Evolutionary conservation across 2,797 vertebrate genomes (phyloP).

Genomic region (Catostomus latipinnis): DNA sequence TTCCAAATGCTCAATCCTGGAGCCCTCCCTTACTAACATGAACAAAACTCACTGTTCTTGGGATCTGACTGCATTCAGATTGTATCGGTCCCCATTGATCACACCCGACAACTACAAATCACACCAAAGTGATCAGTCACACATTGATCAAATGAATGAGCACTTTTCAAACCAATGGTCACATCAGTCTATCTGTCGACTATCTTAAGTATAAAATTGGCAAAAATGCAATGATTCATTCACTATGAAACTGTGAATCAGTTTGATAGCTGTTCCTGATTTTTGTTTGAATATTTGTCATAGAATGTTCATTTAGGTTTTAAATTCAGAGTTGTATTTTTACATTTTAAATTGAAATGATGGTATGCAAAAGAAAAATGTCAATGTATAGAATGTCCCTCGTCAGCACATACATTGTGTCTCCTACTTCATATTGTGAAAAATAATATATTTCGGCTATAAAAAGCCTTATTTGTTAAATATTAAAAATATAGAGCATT

Average conservation of each 20-base stretch:
- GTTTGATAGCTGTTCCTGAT: not conserved
- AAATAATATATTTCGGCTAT: too few species aligned
- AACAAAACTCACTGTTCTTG: conserved; percentile 24
- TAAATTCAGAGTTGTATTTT: not conserved
- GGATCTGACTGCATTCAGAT: conserved; percentile 65
- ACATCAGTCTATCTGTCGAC: conserved; percentile 12
- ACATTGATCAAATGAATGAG: conserved; percentile 58
- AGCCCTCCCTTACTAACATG: conserved; percentile 33
- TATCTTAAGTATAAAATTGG: not conserved
- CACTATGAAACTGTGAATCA: not conserved
- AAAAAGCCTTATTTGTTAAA: too few species aligned
- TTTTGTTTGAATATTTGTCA: not conserved
- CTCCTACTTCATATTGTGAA: too few species aligned
- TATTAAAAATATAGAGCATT: too few species aligned
- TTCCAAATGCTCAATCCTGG: not conserved
- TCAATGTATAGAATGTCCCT: too few species aligned
- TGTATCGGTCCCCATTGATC: conserved; percentile 15
- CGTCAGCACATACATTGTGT: too few species aligned
- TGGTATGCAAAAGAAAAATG: too few species aligned
- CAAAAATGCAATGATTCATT: not conserved
- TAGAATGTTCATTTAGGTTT: not conserved
- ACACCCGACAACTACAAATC: conserved; percentile 3
- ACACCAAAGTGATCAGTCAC: conserved; percentile 1
- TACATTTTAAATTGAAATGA: too few species aligned
- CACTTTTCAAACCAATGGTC: conserved; percentile 42